A percentile compares a stretch with the other conserved stretches of the same genome.
Conservation (phyloP, 2,888 invertebrate genomes). For the Ormyrus rosae region DNA sequence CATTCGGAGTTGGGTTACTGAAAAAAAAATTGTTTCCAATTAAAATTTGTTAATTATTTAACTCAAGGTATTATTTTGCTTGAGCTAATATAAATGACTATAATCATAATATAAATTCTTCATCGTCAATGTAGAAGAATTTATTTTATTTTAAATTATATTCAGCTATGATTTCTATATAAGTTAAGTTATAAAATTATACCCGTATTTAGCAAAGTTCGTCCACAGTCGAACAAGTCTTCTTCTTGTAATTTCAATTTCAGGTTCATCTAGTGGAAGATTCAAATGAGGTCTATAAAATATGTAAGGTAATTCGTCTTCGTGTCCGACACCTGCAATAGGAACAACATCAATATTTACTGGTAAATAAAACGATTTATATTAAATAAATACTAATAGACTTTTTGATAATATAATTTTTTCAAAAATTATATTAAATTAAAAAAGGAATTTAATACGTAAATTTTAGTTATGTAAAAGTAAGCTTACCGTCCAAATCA, state of each 20-base stretch:
- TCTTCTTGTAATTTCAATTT: constrained; percentile 71
- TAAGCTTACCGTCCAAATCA: constrained; percentile 47
- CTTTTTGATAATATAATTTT: too few species aligned
- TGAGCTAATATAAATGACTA: background rate
- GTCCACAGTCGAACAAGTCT: constrained; percentile 80
- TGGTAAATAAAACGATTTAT: too few species aligned
- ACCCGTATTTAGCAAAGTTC: constrained; percentile 78
- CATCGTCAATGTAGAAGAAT: too few species aligned
- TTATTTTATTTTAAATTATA: too few species aligned
- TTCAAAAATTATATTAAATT: background rate
- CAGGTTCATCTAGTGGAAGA: constrained; percentile 58
- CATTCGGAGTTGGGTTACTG: constrained; percentile 62
- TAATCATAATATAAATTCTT: too few species aligned
- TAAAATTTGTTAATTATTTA: background rate
- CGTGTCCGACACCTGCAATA: constrained; percentile 78
- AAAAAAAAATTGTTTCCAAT: background rate
- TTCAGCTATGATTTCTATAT: background rate
- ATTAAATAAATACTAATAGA: too few species aligned
- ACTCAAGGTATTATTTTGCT: too few species aligned
- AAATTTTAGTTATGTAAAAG: too few species aligned
- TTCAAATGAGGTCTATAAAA: constrained; percentile 72
- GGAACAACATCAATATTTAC: too few species aligned
- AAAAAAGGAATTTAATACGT: background rate
- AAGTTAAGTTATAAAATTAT: constrained; percentile 5
- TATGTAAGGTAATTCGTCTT: constrained; percentile 80